A percentile compares a stretch with the other conserved stretches of the same genome.
These are phyloP conservation scores for Brienomyrus brachyistius DNA, from an alignment of 2,113 vertebrate genomes.

Conservation along the genomic window DNA sequence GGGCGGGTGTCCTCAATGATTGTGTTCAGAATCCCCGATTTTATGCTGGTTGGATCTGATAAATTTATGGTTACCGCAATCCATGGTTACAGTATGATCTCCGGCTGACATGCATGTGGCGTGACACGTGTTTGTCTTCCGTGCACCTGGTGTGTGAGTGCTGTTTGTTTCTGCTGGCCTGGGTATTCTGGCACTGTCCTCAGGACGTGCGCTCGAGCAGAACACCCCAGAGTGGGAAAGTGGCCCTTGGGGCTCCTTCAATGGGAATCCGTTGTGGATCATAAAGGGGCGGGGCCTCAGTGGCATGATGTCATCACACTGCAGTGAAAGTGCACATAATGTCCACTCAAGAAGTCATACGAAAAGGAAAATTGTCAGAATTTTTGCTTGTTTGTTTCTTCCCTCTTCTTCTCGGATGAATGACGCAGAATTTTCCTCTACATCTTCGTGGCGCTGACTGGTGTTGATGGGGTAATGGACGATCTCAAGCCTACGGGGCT, in stretches of 20 bases:
- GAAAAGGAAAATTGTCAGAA: not conserved
- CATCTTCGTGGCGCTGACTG: not conserved
- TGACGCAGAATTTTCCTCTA: not conserved
- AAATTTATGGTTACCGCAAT: not conserved
- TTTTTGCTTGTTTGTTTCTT: not conserved
- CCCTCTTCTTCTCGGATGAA: not conserved
- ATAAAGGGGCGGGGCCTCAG: not conserved
- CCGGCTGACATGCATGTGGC: not conserved
- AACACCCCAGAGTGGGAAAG: not conserved
- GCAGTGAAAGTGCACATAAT: not conserved
- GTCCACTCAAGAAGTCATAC: not conserved
- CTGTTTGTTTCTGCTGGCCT: not conserved
- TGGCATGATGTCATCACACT: not conserved
- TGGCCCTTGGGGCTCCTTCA: not conserved
- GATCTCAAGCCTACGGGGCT: no score
- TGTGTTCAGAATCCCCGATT: not conserved
- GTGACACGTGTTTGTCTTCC: not conserved
- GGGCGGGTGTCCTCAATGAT: no score
- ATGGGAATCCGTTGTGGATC: not conserved
- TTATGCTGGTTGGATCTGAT: not conserved
- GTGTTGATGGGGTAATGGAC: not conserved
- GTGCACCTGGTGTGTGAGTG: not conserved
- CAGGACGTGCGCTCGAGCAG: not conserved
- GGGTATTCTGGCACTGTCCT: not conserved
- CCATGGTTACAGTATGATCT: not conserved